Evolutionary conservation across 2,113 vertebrate species (phyloP).

Genomic region (Cyrtonyx montezumae): DNA sequence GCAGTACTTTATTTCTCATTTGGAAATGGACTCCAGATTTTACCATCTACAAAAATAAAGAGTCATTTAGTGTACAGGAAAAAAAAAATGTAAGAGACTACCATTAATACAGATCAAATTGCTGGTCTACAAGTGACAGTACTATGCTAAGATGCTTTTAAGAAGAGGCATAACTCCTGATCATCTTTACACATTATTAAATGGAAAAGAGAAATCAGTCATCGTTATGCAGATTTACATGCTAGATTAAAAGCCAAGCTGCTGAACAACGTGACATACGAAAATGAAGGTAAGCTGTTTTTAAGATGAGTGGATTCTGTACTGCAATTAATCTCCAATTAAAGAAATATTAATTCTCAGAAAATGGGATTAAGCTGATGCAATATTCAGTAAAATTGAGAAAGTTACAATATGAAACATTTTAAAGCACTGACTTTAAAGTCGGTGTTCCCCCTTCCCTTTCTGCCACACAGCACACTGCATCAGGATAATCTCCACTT

Average conservation of each 20-base stretch:
- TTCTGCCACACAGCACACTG: not conserved
- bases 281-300: conserved; percentile 36
- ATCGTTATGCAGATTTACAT: not conserved
- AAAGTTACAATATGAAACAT: conserved; percentile 35
- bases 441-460: not conserved
- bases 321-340: conserved; percentile 50
- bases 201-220: conserved; percentile 19
- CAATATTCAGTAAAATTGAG: conserved; percentile 47
- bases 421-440: conserved; percentile 14
- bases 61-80: not conserved
- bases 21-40: not conserved
- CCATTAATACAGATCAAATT: not conserved
- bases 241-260: conserved; percentile 34
- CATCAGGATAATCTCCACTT: conserved; percentile 1
- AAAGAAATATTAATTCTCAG: conserved; percentile 43
- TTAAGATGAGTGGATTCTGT: conserved; percentile 29
- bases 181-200: not conserved
- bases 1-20: conserved; percentile 12
- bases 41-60: conserved; percentile 19
- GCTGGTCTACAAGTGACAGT: not conserved
- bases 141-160: conserved; percentile 36
- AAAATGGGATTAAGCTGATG: conserved; percentile 53
- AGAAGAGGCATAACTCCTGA: not conserved
- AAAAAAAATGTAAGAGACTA: not conserved
- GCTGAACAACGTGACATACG: conserved; percentile 26